Percentiles rank a stretch among this genome's conserved stretches.
phyloP scores from a whole-genome alignment of 92 coral and sea anemone species.

The Virgularia gustaviana region DNA sequence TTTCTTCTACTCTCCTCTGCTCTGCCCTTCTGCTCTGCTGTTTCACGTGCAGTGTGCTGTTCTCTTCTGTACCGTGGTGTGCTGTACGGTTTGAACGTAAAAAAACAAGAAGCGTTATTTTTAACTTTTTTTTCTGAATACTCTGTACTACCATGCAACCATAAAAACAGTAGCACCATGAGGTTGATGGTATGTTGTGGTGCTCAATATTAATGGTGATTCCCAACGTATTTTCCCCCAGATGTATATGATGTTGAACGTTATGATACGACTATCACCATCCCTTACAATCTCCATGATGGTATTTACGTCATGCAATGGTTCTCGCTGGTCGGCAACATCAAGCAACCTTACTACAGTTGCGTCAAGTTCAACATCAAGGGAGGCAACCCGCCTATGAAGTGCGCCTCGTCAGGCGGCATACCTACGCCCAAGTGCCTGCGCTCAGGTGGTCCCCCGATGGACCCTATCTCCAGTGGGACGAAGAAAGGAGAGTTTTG shows the following conservation, averaged over 20 bases:
- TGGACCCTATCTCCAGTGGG: slow-evolving; percentile 23
- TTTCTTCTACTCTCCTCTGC: too few species aligned
- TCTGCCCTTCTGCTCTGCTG: too few species aligned
- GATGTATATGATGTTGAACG: slow-evolving; percentile 44
- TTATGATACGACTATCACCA: slow-evolving; percentile 46
- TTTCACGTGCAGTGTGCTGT: too few species aligned
- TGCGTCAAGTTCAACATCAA: slow-evolving; percentile 45
- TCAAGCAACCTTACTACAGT: slow-evolving; percentile 45
- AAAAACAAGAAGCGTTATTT: too few species aligned
- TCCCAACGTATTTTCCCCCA: background rate
- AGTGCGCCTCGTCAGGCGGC: slow-evolving; percentile 18
- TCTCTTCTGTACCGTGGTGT: too few species aligned
- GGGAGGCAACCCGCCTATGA: slow-evolving; percentile 38
- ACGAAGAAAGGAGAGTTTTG: slow-evolving; percentile 42
- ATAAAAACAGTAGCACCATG: too few species aligned
- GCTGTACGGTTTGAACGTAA: too few species aligned
- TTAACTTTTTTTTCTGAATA: too few species aligned
- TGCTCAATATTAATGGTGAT: too few species aligned
- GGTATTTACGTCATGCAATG: slow-evolving; percentile 46
- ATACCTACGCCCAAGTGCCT: slow-evolving; percentile 34
- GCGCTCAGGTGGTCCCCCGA: slow-evolving; percentile 34
- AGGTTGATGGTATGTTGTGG: too few species aligned
- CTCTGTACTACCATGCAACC: too few species aligned
- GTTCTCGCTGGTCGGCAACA: slow-evolving; percentile 34
- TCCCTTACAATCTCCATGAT: slow-evolving; percentile 48